Percentiles rank a stretch among this genome's conserved stretches.
Conservation (phyloP, 1,140 invertebrate genomes). For the Battus philenor region DNA sequence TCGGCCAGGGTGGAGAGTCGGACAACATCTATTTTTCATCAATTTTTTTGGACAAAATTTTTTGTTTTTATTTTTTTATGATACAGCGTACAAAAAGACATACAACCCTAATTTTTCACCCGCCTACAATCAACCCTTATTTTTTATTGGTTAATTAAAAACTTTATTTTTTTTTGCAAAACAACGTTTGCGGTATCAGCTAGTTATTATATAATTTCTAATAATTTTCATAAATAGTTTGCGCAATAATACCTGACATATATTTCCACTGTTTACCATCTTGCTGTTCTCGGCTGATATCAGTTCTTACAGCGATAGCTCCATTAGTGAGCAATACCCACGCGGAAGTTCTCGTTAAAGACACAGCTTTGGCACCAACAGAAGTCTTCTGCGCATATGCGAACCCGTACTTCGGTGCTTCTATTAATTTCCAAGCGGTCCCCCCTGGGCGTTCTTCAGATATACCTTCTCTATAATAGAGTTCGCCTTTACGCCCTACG, state of each 20-base stretch:
- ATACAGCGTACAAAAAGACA: no score
- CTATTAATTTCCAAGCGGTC: slow-evolving; percentile 55
- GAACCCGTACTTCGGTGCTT: slow-evolving; percentile 48
- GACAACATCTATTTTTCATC: no score
- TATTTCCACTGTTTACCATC: slow-evolving; percentile 65
- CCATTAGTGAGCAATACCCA: slow-evolving; percentile 63
- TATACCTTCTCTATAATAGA: slow-evolving; percentile 86
- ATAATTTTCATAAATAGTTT: no score
- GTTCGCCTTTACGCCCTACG: slow-evolving; percentile 88
- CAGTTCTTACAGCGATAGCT: slow-evolving; percentile 53
- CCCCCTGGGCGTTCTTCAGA: slow-evolving; percentile 78
- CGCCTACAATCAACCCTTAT: no score
- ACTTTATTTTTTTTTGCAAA: no score
- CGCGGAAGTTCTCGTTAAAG: slow-evolving; percentile 42
- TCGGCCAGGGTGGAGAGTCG: no score
- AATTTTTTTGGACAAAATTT: no score
- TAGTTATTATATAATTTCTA: no score
- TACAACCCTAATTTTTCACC: no score
- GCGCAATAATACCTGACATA: slow-evolving; percentile 66
- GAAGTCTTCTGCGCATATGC: slow-evolving; percentile 39
- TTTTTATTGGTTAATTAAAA: no score
- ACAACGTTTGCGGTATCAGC: no score
- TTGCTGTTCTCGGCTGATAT: slow-evolving; percentile 39
- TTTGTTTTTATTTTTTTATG: no score
- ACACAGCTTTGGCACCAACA: slow-evolving; percentile 49